A percentile compares a stretch with the other conserved stretches of the same genome.
Conservation (phyloP, 2,113 vertebrate genomes). For the Caretta caretta region DNA sequence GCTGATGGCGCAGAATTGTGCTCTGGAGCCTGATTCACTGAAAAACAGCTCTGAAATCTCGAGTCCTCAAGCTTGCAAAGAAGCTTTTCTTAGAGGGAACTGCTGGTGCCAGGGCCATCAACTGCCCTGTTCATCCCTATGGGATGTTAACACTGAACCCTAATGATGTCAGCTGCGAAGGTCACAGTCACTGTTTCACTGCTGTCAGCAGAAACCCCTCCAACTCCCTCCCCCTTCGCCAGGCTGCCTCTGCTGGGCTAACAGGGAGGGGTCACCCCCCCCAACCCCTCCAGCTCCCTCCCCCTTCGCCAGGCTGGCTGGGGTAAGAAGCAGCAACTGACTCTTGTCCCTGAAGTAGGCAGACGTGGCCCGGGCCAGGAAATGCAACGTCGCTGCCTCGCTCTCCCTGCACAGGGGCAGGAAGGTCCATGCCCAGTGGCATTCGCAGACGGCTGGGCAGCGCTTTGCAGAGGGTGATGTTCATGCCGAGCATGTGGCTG, state of each 20-base stretch:
- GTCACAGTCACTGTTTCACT: background rate
- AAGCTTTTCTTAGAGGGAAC: background rate
- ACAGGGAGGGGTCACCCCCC: rapidly evolving
- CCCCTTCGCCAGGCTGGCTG: no score
- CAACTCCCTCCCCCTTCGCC: background rate
- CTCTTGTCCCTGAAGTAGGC: background rate
- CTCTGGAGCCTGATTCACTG: background rate
- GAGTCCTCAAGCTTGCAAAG: background rate
- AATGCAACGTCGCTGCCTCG: no score
- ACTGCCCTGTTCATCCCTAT: background rate
- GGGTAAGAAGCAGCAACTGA: background rate
- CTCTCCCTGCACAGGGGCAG: background rate
- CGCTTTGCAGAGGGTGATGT: no score
- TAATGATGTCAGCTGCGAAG: background rate
- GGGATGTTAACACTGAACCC: background rate
- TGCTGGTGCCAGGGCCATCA: background rate
- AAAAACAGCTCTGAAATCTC: background rate
- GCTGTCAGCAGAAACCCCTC: background rate
- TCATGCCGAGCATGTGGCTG: no score
- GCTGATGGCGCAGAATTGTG: background rate
- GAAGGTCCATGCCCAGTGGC: no score
- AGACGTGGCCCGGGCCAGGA: background rate
- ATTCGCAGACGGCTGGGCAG: background rate
- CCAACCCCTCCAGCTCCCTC: no score
- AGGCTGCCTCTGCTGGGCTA: background rate